Conservation (phyloP, 2,888 invertebrate genomes). For the Diaperis boleti region DNA sequence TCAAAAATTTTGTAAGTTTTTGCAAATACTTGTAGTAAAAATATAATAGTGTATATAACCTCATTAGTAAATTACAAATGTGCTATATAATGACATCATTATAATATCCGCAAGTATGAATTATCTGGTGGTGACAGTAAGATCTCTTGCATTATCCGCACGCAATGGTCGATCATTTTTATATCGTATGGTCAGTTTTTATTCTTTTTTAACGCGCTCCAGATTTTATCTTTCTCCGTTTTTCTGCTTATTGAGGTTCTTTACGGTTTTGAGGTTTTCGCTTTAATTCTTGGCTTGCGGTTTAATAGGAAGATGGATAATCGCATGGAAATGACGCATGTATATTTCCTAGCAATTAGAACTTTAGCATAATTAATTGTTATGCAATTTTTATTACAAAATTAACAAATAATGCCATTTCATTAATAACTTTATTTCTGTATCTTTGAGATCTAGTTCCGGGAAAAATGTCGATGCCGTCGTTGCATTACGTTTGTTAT, state of each 20-base stretch:
- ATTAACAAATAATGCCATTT: slow-evolving; percentile 19
- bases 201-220: not conserved
- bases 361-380: slow-evolving; percentile 28
- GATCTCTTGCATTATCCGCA: slow-evolving; percentile 45
- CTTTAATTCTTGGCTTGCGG: slow-evolving; percentile 20
- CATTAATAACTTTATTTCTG: slow-evolving; percentile 1
- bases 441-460: slow-evolving; percentile 13
- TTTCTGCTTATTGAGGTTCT: slow-evolving; percentile 12
- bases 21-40: not conserved
- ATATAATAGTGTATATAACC: slow-evolving; percentile 23
- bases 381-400: slow-evolving; percentile 28
- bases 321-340: slow-evolving; percentile 34
- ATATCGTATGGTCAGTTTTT: slow-evolving; percentile 3
- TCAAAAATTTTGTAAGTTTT: slow-evolving; percentile 18
- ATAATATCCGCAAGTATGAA: slow-evolving; percentile 52
- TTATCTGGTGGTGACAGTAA: slow-evolving; percentile 50
- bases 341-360: slow-evolving; percentile 33
- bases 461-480: slow-evolving; percentile 16
- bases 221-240: slow-evolving; percentile 2
- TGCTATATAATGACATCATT: slow-evolving; percentile 53
- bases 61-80: slow-evolving; percentile 49
- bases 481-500: slow-evolving; percentile 8
- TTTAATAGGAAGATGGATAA: slow-evolving; percentile 20
- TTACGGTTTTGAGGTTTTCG: slow-evolving; percentile 25
- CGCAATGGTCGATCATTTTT: slow-evolving; percentile 40